Evolutionary conservation across 2,888 invertebrate genomes (phyloP), one percentile per base, ranked within the genome.

Genomic region (Sycophila texana): DNA sequence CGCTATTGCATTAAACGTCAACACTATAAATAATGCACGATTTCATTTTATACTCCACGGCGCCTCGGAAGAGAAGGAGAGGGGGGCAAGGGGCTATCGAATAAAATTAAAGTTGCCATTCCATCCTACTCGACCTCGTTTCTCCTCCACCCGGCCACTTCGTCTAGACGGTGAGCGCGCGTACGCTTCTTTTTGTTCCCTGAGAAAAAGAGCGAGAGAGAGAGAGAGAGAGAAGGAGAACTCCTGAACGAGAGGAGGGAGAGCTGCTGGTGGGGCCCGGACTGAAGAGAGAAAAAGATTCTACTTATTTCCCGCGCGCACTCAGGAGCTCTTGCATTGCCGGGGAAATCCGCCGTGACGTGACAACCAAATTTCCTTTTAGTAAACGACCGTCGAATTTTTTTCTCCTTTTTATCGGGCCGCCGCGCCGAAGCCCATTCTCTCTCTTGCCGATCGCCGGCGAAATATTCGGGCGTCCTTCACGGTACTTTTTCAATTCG

Each of bases 21-120:
- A 53, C 68, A 81, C 74, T 74, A 82, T 82, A 83, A 82, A 83
- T 75, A 79, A 79, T 79, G 67, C 74, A 79, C 75, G 75, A 79
- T 71, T 79, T 79, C 71, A 74, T 74, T 76, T 61, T 75, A 72
- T 72, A 71, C 71, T 68, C 68, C 60, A 39, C 10, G 39, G 39
- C 39, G 39, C 39, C 39, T 39, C 10, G 39, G 10, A 4, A 7
- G 1, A 0, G 39, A 7, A 39, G 39, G 39, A 39, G 39, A 1
- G 0, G 39, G 30, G 30, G 2, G 30, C 30, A 30, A 39, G 16
- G 53, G 73, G 39, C 67, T 74, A 74, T 68, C 78, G 68, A 73
- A 73, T 78, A 73, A 78, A 78, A 78, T 74, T 79, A 70, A 79
- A 70, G 68, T 10, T 39, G 39, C 74, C 67, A 68, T 68, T 75